Percentiles rank a stretch among this genome's conserved stretches.
These are phyloP conservation scores for Alethe castanea DNA, from an alignment of 2,113 vertebrate genomes.

Conservation along the genomic window DNA sequence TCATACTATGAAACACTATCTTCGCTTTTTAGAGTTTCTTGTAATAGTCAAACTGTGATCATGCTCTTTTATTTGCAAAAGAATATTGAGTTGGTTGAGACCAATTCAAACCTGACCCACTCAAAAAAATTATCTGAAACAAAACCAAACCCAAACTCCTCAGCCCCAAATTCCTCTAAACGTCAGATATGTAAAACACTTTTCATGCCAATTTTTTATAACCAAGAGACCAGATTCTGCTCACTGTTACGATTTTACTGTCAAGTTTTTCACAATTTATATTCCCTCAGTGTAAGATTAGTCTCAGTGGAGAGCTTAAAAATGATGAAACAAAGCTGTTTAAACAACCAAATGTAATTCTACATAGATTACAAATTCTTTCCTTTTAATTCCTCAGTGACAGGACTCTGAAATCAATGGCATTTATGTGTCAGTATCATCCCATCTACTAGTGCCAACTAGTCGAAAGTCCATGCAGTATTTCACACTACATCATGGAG, in stretches of 20 bases:
- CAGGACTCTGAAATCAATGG: not conserved
- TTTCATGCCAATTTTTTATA: not conserved
- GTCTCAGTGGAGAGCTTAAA: not conserved
- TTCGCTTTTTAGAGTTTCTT: not conserved
- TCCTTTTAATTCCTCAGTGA: not conserved
- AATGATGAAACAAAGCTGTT: not conserved
- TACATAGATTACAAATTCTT: conserved; percentile 13
- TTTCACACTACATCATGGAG: not conserved
- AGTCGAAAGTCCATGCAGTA: not conserved
- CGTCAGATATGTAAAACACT: not conserved
- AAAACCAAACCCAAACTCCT: not conserved
- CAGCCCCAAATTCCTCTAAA: not conserved
- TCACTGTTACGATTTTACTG: not conserved
- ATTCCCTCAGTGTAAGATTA: conserved; percentile 21
- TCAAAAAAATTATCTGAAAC: not conserved
- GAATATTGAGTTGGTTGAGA: not conserved
- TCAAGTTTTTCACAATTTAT: not conserved
- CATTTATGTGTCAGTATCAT: not conserved
- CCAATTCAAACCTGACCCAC: not conserved
- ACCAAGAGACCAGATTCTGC: not conserved
- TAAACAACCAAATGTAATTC: conserved; percentile 18
- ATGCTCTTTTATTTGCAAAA: not conserved
- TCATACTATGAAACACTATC: not conserved
- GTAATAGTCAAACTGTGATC: not conserved
- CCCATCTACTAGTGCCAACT: not conserved